Evolutionary conservation across 2,797 vertebrate genomes (phyloP), one percentile per base, ranked within the genome.

Genomic region (Spinibarbus caldwelli): DNA sequence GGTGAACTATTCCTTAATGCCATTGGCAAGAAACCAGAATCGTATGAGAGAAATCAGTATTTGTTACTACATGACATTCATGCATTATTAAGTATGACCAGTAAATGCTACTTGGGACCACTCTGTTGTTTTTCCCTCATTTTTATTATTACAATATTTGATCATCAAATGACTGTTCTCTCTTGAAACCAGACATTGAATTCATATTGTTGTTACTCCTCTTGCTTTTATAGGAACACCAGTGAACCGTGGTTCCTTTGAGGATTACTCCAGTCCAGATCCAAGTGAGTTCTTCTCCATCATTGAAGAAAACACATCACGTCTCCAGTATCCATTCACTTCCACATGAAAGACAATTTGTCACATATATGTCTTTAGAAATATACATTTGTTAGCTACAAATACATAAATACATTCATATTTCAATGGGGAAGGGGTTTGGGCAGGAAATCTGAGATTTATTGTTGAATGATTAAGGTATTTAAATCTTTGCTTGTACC

Each of bases 211-310:
- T 77, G 12, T 38, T 71, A 19, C 23, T 64, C 21, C 15, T 45
- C 34, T 41, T 78, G 36, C 31, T 80, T 64, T 73, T 88, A 67
- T 92, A 96, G 93, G 96, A 93, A 94, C 92, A 57, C 88, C 95
- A 85, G 83, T 90, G 76, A 96, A 94, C 90, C 96, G 94, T 29
- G 92, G 95, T 88, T 95, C 95, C 6, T 93, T 91, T 59, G 96
- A 97, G 82, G 96, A 97, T 88, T 87, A 92, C 41, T 92, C 95
- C 62, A 89, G 95, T 83, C 89, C 94, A 0, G 96, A 99, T 86
- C 97, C 97, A 92, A 99, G 98, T 99, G 96, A 99, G 98, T 95
- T 78, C 64, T 36, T 72, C 6, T 49, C 52, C 67, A 49, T 79
- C 76, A 72, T 1, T 15, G 23, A 68, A 62, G 41, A 67, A 83